Evolutionary conservation across 2,888 invertebrate species (phyloP), one percentile per base, ranked within the genome.

Genomic region (Ochropacha duplaris): DNA sequence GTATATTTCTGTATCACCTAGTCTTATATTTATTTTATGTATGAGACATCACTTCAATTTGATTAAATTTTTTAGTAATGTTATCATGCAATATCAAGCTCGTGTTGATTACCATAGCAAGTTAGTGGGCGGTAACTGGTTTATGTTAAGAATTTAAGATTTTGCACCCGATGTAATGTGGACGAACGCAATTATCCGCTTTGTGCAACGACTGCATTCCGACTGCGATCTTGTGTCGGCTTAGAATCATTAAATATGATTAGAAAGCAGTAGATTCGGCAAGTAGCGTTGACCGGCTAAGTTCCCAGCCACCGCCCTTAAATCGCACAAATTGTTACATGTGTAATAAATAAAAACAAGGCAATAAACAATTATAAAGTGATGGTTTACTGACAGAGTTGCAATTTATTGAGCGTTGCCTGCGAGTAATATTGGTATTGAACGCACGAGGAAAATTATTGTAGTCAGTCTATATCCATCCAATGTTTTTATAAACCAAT

Each of bases 231-330:
- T 73, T 81, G 77, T 73, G 74, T 70, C 73, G 65, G 76, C 74
- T 77, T 75, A 75, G 74, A 79, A 75, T 77, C 81, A 72, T 86
- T 80, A 83, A 86, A 84, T 86, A 80, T 83, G 80, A 85, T 88
- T 91, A 91, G 91, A 92, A 92, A 92, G 92, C 90, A 72, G 74
- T 60, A 83, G 85, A 86, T 90, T 90, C 81, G 86, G 81, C 78
- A 69, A 65, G 64, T 76, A 83, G 77, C 88, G 79, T 76, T 79
- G 89, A 86, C 88, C 88, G 81, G 73, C 81, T 78, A 83, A 81
- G 76, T 80, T 83, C 76, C 77, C 66, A 76, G 71, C 76, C 76
- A 79, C 79, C 82, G 81, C 87, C 86, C 84, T 86, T 84, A 76
- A 83, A 81, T 83, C 76, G 74, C 72, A 65, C 55, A 79, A 78